A percentile compares a stretch with the other conserved stretches of the same genome.
Conservation (phyloP, 2,888 invertebrate species). For the Torymus tubicola region DNA sequence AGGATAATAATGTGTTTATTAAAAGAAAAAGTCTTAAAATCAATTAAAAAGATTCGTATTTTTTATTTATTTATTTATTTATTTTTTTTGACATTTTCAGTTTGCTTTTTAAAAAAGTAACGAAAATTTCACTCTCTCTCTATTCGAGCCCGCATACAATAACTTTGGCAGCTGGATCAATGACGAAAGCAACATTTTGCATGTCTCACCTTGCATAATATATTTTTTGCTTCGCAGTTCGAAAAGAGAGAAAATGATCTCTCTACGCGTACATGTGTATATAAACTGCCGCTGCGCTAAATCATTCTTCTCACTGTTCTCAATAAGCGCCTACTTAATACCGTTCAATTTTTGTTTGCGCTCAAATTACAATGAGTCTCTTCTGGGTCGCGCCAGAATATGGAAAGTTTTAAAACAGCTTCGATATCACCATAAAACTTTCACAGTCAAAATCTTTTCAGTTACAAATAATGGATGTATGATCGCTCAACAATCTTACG, state of each 20-base stretch:
- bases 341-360: constrained; percentile 33
- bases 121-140: constrained; percentile 58
- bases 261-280: constrained; percentile 56
- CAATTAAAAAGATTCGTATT: constrained; percentile 46
- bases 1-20: constrained; percentile 23
- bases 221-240: constrained; percentile 51
- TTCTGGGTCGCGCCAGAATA: neutral
- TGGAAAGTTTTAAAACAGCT: constrained; percentile 13
- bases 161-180: constrained; percentile 51
- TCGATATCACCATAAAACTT: too few species aligned
- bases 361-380: constrained; percentile 25
- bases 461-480: constrained; percentile 11
- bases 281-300: constrained; percentile 55
- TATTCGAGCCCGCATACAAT: constrained; percentile 55
- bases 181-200: constrained; percentile 39
- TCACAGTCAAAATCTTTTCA: neutral
- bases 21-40: constrained; percentile 34
- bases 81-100: constrained; percentile 52
- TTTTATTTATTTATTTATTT: constrained; percentile 49
- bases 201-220: constrained; percentile 41
- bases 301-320: constrained; percentile 47
- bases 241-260: constrained; percentile 61
- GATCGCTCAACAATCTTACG: constrained; percentile 6
- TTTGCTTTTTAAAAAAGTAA: constrained; percentile 61
- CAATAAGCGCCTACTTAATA: constrained; percentile 40